Percentiles rank a stretch among this genome's conserved stretches.
Evolutionary conservation across 2,888 invertebrate genomes (phyloP).

Genomic region (Athalia circularis): DNA sequence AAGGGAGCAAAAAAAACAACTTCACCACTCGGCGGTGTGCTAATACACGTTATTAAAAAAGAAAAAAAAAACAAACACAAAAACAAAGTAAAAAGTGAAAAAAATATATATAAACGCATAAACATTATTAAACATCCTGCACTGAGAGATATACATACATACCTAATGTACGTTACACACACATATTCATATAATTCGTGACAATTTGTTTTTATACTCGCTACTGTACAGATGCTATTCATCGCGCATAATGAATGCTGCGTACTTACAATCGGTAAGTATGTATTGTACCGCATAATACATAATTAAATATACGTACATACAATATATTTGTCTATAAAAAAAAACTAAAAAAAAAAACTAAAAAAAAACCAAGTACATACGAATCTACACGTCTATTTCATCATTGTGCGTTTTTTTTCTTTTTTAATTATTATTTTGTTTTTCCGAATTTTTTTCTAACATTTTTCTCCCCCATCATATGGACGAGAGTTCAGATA

Average conservation of each 20-base stretch:
- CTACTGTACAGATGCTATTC: slow-evolving; percentile 13
- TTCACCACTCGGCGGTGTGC: too few species aligned
- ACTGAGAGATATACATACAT: not conserved
- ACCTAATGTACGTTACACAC: not conserved
- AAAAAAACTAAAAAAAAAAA: too few species aligned
- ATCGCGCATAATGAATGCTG: slow-evolving; percentile 19
- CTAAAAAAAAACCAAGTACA: not conserved
- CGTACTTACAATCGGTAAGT: slow-evolving; percentile 20
- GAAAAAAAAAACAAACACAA: too few species aligned
- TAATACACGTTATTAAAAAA: not conserved
- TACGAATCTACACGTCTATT: too few species aligned
- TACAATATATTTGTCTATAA: too few species aligned
- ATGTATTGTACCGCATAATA: not conserved
- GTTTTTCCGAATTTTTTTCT: not conserved
- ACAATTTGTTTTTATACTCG: not conserved
- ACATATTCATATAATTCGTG: not conserved
- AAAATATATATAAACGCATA: too few species aligned
- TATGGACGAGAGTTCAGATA: too few species aligned
- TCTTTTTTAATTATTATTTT: not conserved
- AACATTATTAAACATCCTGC: not conserved
- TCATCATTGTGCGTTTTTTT: not conserved
- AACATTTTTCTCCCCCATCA: not conserved
- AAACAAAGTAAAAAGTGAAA: not conserved
- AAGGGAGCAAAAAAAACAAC: too few species aligned
- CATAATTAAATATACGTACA: not conserved